These are phyloP conservation scores for Neosalanx taihuensis DNA, from an alignment of 2,797 vertebrate genomes.

Conservation along the genomic window DNA sequence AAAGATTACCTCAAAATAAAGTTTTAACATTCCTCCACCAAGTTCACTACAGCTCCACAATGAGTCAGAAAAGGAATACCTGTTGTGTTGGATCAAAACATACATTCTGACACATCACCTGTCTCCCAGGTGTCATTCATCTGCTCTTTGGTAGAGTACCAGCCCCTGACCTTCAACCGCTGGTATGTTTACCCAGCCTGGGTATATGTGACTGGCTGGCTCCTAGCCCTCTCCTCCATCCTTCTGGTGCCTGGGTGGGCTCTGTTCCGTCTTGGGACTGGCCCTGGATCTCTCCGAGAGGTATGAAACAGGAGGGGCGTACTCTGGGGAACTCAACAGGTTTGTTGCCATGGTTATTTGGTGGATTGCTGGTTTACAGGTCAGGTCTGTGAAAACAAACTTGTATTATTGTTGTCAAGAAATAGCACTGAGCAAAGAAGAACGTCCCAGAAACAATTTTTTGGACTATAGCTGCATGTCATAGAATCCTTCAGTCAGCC, in stretches of 20 bases:
- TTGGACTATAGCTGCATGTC: no score
- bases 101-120: not conserved
- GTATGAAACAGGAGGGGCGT: constrained; percentile 39
- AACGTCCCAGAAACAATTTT: no score
- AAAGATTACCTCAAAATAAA: not conserved
- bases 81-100: not conserved
- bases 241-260: constrained; percentile 73
- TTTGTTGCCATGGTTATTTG: no score
- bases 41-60: not conserved
- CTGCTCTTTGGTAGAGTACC: constrained; percentile 77
- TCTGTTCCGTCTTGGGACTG: constrained; percentile 48
- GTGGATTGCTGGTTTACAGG: no score
- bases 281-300: constrained; percentile 61
- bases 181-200: constrained; percentile 79
- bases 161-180: constrained; percentile 78
- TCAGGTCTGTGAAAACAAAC: no score
- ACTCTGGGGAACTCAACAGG: not conserved
- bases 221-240: constrained; percentile 81
- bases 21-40: not conserved
- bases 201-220: constrained; percentile 79
- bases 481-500: no score
- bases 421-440: no score
- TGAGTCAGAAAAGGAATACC: not conserved
- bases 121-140: constrained; percentile 69
- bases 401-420: no score